phyloP scores from a whole-genome alignment of 2,888 invertebrate species.

The Smittia aterrima region DNA sequence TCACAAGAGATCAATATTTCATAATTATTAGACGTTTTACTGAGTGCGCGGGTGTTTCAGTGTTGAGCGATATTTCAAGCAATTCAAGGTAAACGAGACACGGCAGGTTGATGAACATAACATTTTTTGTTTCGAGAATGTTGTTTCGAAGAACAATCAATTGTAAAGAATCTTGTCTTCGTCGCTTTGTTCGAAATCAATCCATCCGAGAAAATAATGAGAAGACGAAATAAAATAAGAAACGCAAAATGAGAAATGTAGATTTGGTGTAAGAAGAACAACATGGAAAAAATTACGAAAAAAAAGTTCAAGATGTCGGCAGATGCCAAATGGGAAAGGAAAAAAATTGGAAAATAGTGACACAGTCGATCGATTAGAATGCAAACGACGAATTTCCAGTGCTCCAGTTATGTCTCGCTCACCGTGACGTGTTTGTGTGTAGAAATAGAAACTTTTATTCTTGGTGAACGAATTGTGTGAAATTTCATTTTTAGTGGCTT shows the following conservation, averaged over 20 bases:
- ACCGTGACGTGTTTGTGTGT: too few species aligned
- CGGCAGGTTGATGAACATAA: neutral
- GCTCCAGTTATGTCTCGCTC: neutral
- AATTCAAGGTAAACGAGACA: neutral
- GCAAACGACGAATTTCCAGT: neutral
- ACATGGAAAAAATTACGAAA: neutral
- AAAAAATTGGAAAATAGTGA: slow-evolving; percentile 17
- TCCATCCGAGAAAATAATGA: neutral
- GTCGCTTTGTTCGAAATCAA: too few species aligned
- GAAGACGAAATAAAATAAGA: neutral
- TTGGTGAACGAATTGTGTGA: neutral
- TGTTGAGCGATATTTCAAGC: neutral
- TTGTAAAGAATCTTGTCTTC: neutral
- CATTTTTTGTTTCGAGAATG: neutral
- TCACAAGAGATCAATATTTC: neutral
- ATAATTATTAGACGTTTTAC: neutral
- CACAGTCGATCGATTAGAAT: neutral
- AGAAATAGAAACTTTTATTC: neutral
- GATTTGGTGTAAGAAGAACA: neutral
- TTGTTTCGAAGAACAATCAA: neutral
- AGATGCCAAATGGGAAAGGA: slow-evolving; percentile 32
- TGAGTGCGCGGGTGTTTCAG: neutral
- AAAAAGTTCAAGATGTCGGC: slow-evolving; percentile 34
- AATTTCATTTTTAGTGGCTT: neutral
- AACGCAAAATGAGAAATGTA: neutral